Base-by-base conservation (phyloP, 2,888 invertebrate species). In the Synergus gifuensis region DNA sequence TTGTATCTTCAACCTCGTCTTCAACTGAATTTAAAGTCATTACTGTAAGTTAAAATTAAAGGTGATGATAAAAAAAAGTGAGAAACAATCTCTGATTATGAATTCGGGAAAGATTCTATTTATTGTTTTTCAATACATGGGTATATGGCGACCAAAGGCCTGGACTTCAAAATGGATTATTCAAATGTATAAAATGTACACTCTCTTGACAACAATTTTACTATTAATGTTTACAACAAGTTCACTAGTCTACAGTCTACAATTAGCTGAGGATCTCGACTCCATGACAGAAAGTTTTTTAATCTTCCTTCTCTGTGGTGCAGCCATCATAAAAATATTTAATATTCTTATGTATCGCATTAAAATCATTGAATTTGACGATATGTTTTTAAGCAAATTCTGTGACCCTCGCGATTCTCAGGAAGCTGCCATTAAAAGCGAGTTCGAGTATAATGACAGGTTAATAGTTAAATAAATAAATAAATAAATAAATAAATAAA, bases 91-190 rank as follows among this genome's bases (percentile, higher is more conserved):
- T 28, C 22, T 42, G 42, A 42, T 8, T 42, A 64, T 64, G 40
- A 40, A 64, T 36, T 12, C 28, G n/a, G 64, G 36, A 40, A 12
- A 64, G n/a, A 40, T 64, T 64, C 12, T 40, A 40, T 64, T 64
- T 40, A 4, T 40, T 14, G 64, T 64, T 8, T 36, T 64, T 36
- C 14, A 64, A 64, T 64, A 16, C 12, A 36, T 64, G 16, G 64
- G 64, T 7, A 64, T 64, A 16, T 64, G 64, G 64, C 64, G 40
- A 40, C 40, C 64, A 64, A 64, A 64, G 16, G 8, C 36, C 4
- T 64, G 64, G 64, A 64, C 64, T 7, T 64, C 64, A 16, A 4
- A 64, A 64, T 64, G 64, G 64, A 11, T 40, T 7, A 64, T 64
- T 16, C 12, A 40, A 40, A 14, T 64, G 5, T 64, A 64, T 16